A percentile compares a stretch with the other conserved stretches of the same genome.
phyloP scores from a whole-genome alignment of 1,140 invertebrate species.

The Oncopeltus fasciatus region DNA sequence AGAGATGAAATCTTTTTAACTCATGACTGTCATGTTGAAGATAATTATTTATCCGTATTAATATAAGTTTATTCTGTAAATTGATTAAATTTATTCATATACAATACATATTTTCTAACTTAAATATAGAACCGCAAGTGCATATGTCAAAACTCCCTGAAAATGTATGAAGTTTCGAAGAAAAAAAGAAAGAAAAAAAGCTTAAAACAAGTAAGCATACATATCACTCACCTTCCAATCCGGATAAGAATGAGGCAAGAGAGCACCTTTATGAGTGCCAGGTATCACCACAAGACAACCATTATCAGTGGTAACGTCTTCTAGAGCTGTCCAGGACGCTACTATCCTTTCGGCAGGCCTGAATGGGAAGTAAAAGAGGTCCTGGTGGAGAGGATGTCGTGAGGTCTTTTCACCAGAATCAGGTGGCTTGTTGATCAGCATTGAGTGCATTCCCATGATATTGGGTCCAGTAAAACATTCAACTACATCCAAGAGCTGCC shows the following conservation, averaged over 20 bases:
- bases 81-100: no score
- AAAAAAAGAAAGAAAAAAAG: no score
- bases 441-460: conserved; percentile 67
- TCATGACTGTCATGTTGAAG: no score
- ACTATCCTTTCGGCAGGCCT: conserved; percentile 62
- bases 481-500: conserved; percentile 52
- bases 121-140: no score
- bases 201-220: no score
- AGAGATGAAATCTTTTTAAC: no score
- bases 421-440: conserved; percentile 86
- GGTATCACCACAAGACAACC: conserved; percentile 75
- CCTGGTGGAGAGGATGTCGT: conserved; percentile 67
- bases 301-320: conserved; percentile 58
- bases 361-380: conserved; percentile 79
- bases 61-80: no score
- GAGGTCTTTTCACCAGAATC: conserved; percentile 50
- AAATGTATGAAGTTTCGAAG: no score
- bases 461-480: conserved; percentile 65
- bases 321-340: conserved; percentile 81
- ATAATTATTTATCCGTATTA: no score
- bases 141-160: no score
- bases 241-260: conserved; percentile 60
- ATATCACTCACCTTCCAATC: conserved; percentile 44
- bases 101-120: no score
- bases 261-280: conserved; percentile 50